These are phyloP conservation scores for Polydrusus cervinus DNA, from an alignment of 2,888 invertebrate species.

Conservation along the genomic window DNA sequence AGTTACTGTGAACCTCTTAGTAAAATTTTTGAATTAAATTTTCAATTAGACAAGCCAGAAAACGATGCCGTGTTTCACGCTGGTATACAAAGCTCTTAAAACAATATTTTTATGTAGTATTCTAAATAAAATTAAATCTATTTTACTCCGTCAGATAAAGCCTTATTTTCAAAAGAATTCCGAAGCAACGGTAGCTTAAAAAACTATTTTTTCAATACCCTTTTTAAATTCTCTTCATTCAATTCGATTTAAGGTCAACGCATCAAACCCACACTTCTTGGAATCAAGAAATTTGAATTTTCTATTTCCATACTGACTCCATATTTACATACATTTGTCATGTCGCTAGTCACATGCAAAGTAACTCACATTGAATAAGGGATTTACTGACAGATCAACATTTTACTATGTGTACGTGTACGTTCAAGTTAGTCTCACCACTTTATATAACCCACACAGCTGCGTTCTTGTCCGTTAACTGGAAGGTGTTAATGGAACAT, in stretches of 20 bases:
- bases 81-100: too few relatives aligned
- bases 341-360: constrained; percentile 44
- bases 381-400: constrained; percentile 40
- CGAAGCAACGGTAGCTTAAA: too few relatives aligned
- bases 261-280: constrained; percentile 37
- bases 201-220: too few relatives aligned
- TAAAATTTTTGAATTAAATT: too few relatives aligned
- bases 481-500: neutral
- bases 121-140: too few relatives aligned
- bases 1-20: too few relatives aligned
- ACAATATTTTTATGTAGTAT: too few relatives aligned
- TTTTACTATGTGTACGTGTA: constrained; percentile 33
- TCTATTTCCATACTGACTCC: constrained; percentile 50
- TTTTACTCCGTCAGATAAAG: too few relatives aligned
- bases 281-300: constrained; percentile 48
- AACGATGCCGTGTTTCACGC: too few relatives aligned
- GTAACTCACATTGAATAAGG: constrained; percentile 38
- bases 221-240: neutral
- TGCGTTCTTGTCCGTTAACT: constrained; percentile 6
- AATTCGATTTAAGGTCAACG: constrained; percentile 33
- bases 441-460: constrained; percentile 12
- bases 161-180: too few relatives aligned
- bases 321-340: constrained; percentile 53
- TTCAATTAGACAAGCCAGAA: too few relatives aligned
- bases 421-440: constrained; percentile 6